A percentile compares a stretch with the other conserved stretches of the same genome.
Conservation (phyloP, 2,888 invertebrate species). For the Tridacna gigas region DNA sequence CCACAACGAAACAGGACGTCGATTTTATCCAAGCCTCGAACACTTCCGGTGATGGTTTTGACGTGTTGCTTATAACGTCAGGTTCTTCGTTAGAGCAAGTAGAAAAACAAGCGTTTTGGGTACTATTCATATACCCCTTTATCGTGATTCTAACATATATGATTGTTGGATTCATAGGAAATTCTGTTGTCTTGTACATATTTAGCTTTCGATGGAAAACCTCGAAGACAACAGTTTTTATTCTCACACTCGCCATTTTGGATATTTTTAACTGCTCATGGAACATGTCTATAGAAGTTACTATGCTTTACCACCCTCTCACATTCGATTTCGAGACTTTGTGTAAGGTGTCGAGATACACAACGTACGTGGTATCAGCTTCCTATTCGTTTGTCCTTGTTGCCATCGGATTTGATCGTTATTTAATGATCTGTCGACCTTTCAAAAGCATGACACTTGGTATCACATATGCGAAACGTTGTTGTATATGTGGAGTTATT, state of each 20-base stretch:
- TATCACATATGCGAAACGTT: slow-evolving; percentile 38
- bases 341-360: slow-evolving; percentile 54
- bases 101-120: slow-evolving; percentile 22
- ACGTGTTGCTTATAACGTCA: slow-evolving; percentile 12
- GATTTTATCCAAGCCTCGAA: background rate
- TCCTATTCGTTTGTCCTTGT: slow-evolving; percentile 59
- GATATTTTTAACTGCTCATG: slow-evolving; percentile 56
- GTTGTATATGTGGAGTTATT: slow-evolving; percentile 45
- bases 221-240: slow-evolving; percentile 57
- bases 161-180: slow-evolving; percentile 50
- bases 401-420: slow-evolving; percentile 57
- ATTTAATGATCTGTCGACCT: slow-evolving; percentile 56
- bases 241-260: slow-evolving; percentile 53
- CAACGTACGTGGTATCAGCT: slow-evolving; percentile 45
- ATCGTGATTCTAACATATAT: slow-evolving; percentile 36
- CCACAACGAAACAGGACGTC: background rate
- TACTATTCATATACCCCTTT: slow-evolving; percentile 48
- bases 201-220: slow-evolving; percentile 51
- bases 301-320: slow-evolving; percentile 39
- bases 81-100: slow-evolving; percentile 42
- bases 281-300: slow-evolving; percentile 61
- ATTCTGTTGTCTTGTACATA: slow-evolving; percentile 54
- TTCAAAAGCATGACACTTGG: slow-evolving; percentile 49
- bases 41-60: background rate
- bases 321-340: slow-evolving; percentile 53